Percentiles rank a stretch among this genome's conserved stretches.
Conservation (phyloP, 2,797 vertebrate species). For the Lophius americanus region DNA sequence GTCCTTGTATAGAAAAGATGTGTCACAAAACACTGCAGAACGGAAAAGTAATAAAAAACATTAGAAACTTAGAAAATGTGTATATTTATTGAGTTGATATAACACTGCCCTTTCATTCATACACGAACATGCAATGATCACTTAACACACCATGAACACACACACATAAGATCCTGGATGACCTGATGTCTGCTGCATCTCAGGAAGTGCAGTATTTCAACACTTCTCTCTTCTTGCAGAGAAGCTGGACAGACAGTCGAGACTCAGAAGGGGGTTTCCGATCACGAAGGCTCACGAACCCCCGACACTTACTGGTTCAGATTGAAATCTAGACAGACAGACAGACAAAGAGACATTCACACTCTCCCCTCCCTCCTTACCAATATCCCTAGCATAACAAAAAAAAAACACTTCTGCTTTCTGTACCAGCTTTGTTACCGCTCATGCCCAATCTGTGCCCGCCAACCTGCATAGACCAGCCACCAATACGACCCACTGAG, state of each 20-base stretch:
- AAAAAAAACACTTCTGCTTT: constrained; percentile 53
- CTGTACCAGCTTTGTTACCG: constrained; percentile 27
- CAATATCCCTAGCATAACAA: constrained; percentile 42
- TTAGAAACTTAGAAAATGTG: no score
- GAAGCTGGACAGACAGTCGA: constrained; percentile 62
- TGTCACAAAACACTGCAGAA: no score
- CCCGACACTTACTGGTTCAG: constrained; percentile 43
- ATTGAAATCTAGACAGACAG: constrained; percentile 57
- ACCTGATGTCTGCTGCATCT: constrained; percentile 34
- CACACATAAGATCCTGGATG: constrained; percentile 4
- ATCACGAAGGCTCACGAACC: constrained; percentile 41
- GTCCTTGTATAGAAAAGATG: no score
- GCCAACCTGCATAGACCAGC: constrained; percentile 36
- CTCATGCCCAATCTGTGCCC: constrained; percentile 22
- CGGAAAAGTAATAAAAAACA: no score
- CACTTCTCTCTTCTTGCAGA: constrained; percentile 61
- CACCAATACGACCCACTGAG: constrained; percentile 35
- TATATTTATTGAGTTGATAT: not conserved
- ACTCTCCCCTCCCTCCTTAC: constrained; percentile 26
- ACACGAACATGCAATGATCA: not conserved
- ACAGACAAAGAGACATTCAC: constrained; percentile 47
- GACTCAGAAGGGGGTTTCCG: constrained; percentile 63
- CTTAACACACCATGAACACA: constrained; percentile 19
- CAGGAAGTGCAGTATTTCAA: constrained; percentile 69
- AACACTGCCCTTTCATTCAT: not conserved